Conservation (phyloP, 2,113 vertebrate genomes). For the Anguilla japonica region DNA sequence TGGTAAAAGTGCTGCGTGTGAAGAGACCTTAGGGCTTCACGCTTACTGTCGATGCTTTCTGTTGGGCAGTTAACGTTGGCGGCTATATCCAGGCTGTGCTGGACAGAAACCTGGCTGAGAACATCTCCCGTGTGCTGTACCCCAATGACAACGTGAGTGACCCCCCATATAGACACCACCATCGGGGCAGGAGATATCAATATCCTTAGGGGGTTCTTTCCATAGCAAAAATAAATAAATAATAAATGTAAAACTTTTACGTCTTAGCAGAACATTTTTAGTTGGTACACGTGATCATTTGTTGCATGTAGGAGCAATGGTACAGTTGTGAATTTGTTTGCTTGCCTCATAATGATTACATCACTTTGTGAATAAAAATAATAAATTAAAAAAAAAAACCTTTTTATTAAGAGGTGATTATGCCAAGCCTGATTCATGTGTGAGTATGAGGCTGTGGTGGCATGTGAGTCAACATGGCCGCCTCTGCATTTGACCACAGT, state of each 20-base stretch:
- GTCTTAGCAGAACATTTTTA: too few species aligned
- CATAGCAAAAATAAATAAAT: neutral
- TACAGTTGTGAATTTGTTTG: too few species aligned
- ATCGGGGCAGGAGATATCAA: neutral
- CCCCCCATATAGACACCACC: neutral
- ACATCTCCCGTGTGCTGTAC: conserved; percentile 91
- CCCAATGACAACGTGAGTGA: conserved; percentile 87
- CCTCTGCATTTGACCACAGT: conserved; percentile 60
- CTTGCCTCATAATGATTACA: too few species aligned
- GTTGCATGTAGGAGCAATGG: too few species aligned
- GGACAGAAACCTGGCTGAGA: conserved; percentile 89
- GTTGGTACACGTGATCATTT: too few species aligned
- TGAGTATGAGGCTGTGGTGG: too few species aligned
- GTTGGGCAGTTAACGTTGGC: conserved; percentile 75
- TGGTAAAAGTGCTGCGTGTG: too few species aligned
- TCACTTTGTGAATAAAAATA: too few species aligned
- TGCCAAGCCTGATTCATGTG: too few species aligned
- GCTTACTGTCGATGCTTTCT: neutral
- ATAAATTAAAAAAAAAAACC: too few species aligned
- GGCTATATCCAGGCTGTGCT: conserved; percentile 91
- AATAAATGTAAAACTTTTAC: neutral
- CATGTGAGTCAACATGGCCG: neutral
- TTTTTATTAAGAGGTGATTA: too few species aligned
- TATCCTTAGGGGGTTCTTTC: neutral
- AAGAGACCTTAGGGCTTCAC: neutral